Percentiles rank a stretch among this genome's conserved stretches.
These are phyloP conservation scores for Amiota mariae DNA, from an alignment of 2,888 invertebrate species.

Conservation along the genomic window DNA sequence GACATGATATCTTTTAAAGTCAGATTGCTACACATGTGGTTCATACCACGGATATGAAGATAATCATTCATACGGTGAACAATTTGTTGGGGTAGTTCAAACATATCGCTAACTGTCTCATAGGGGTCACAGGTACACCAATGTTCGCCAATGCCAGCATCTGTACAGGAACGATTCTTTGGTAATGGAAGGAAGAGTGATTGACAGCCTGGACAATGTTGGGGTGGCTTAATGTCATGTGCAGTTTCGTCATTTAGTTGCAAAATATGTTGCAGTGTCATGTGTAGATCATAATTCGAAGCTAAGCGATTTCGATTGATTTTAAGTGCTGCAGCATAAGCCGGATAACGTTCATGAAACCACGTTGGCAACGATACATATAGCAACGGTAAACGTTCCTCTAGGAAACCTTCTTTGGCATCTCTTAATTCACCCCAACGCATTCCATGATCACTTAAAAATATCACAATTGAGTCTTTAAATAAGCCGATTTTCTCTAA, in stretches of 20 bases:
- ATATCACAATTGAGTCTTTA: slow-evolving; percentile 79
- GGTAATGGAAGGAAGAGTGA: slow-evolving; percentile 77
- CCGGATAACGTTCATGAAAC: slow-evolving; percentile 75
- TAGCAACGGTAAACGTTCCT: slow-evolving; percentile 81
- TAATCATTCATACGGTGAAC: not conserved
- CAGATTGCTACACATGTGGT: no score
- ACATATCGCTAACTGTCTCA: slow-evolving; percentile 54
- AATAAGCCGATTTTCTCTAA: slow-evolving; percentile 76
- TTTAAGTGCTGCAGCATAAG: slow-evolving; percentile 75
- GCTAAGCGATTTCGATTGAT: slow-evolving; percentile 78
- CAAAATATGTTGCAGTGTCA: slow-evolving; percentile 78
- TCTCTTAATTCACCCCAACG: slow-evolving; percentile 80
- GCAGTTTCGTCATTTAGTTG: slow-evolving; percentile 56
- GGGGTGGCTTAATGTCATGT: slow-evolving; percentile 51
- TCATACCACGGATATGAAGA: no score
- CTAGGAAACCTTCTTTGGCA: slow-evolving; percentile 79
- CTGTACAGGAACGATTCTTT: slow-evolving; percentile 77
- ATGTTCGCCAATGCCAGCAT: slow-evolving; percentile 78
- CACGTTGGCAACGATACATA: slow-evolving; percentile 78
- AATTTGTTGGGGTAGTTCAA: not conserved
- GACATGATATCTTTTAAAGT: no score
- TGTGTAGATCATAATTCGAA: slow-evolving; percentile 81
- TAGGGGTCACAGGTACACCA: slow-evolving; percentile 81
- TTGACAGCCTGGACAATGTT: slow-evolving; percentile 77
- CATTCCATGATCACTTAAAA: slow-evolving; percentile 84